These are phyloP conservation scores for Drosophila mercatorum DNA, from an alignment of 2,888 invertebrate species.

Conservation along the genomic window DNA sequence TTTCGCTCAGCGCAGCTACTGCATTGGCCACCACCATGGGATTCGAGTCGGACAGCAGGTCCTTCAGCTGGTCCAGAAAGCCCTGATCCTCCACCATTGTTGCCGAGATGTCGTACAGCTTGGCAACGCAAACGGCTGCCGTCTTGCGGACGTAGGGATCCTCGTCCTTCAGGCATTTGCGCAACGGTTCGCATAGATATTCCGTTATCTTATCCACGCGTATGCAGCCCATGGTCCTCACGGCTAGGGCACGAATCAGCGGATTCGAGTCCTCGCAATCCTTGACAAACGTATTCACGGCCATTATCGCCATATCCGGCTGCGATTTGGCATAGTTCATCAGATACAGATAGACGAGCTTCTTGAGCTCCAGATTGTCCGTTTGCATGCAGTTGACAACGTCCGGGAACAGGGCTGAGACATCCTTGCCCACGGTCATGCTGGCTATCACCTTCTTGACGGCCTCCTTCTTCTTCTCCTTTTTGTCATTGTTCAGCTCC, in stretches of 20 bases:
- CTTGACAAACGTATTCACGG: constrained; percentile 99
- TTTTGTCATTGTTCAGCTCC: constrained; percentile 99
- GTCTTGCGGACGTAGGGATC: constrained; percentile 99
- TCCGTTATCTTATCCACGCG: constrained; percentile 99
- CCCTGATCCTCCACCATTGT: constrained; percentile 91
- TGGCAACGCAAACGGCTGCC: constrained; percentile 99
- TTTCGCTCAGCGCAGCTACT: constrained; percentile 98
- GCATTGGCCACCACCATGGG: constrained; percentile 99
- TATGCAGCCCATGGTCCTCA: constrained; percentile 99
- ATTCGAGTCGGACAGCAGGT: constrained; percentile 98
- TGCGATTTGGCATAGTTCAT: constrained; percentile 99
- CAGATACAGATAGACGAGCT: constrained; percentile 98
- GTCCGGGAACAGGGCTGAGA: constrained; percentile 98
- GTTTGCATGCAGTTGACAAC: constrained; percentile 99
- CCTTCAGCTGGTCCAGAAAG: constrained; percentile 98
- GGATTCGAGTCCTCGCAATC: constrained; percentile 99
- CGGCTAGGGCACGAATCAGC: constrained; percentile 98
- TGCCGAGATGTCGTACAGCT: constrained; percentile 97
- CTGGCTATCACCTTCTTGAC: constrained; percentile 99
- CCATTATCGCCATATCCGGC: constrained; percentile 99
- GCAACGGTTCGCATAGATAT: constrained; percentile 98
- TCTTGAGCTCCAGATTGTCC: constrained; percentile 99
- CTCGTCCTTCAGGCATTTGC: constrained; percentile 97
- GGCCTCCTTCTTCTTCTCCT: constrained; percentile 99
- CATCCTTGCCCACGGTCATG: constrained; percentile 99